phyloP scores from a whole-genome alignment of 2,113 vertebrate genomes.

The Sus scrofa region T2T-Sscrofa CM000815.6:127045501-127046000 shows the following conservation, averaged over 20 bases:
- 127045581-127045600: not conserved
- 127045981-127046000: not conserved
- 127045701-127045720: not conserved
- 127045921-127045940: not conserved
- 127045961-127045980: not conserved
- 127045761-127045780: not conserved
- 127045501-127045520: not conserved
- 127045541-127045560: not conserved
- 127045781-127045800: not conserved
- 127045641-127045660: not conserved
- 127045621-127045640: not conserved
- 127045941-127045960: not conserved
- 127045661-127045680: not conserved
- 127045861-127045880: not conserved
- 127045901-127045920: not conserved
- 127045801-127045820: not conserved
- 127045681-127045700: not conserved
- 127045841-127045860: not conserved
- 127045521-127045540: not conserved
- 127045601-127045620: constrained; percentile 6
- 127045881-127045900: not conserved
- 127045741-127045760: not conserved
- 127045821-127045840: not conserved
- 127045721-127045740: not conserved
- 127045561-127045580: not conserved